Evolutionary conservation across 37 sponge, comb jelly and placozoan species (phyloP).

Genomic region (Ephydatia muelleri): DNA sequence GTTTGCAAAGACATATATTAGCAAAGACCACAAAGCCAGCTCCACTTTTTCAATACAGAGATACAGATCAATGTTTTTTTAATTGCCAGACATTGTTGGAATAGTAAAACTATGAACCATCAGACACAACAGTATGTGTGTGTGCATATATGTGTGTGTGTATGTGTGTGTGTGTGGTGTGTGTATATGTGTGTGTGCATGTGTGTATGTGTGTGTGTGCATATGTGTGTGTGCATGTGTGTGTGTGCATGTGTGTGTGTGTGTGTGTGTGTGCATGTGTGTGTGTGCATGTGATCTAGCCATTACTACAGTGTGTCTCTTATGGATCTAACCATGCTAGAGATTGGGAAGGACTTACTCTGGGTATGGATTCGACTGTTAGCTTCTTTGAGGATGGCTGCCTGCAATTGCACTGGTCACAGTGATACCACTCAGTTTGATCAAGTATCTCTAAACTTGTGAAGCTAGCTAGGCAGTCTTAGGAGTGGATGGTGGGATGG

Average conservation of each 20-base stretch:
- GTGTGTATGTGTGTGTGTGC: neutral
- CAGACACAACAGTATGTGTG: too few relatives aligned
- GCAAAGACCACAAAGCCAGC: too few relatives aligned
- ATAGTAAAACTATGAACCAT: too few relatives aligned
- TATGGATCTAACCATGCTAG: too few relatives aligned
- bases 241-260: neutral
- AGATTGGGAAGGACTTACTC: too few relatives aligned
- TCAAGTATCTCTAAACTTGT: constrained; percentile 43
- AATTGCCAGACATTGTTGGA: too few relatives aligned
- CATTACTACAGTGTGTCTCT: too few relatives aligned
- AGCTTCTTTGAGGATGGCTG: constrained; percentile 68
- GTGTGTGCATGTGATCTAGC: neutral
- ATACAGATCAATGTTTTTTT: too few relatives aligned
- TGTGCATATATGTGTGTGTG: too few relatives aligned
- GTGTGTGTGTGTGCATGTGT: neutral
- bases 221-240: neutral
- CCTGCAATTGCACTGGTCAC: constrained; percentile 40
- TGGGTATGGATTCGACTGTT: constrained; percentile 40
- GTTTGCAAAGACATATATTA: too few relatives aligned
- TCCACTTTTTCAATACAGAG: too few relatives aligned
- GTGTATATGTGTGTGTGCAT: neutral
- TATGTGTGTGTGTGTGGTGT: neutral
- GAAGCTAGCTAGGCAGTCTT: constrained; percentile 77
- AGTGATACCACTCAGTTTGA: constrained; percentile 74
- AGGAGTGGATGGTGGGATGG: neutral